phyloP scores from a whole-genome alignment of 2,113 vertebrate species.

The Pseudolaguvia tuberculata region DNA sequence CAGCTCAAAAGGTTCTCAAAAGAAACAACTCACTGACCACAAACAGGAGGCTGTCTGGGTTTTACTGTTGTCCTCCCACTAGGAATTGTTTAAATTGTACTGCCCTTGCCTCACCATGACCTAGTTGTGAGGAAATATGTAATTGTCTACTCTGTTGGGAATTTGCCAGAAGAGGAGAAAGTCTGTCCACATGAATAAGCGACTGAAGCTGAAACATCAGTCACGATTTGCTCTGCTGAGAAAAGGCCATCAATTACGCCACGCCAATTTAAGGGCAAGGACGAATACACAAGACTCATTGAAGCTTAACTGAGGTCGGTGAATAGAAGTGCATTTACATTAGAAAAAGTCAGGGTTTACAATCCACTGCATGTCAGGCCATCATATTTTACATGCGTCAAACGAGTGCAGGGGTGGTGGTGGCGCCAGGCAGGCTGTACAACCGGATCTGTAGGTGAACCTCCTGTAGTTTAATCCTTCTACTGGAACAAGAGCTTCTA shows the following conservation, averaged over 20 bases:
- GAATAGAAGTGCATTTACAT: not conserved
- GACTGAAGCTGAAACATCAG: slow-evolving; percentile 33
- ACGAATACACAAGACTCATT: not conserved
- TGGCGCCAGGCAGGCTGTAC: not conserved
- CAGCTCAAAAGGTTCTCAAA: no score
- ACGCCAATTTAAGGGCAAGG: slow-evolving; percentile 14
- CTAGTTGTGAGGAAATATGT: slow-evolving; percentile 37
- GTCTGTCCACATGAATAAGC: slow-evolving; percentile 13
- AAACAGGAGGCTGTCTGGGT: slow-evolving; percentile 38
- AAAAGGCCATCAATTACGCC: slow-evolving; percentile 17
- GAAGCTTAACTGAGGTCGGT: not conserved
- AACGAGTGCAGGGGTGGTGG: no score
- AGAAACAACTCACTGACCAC: not conserved
- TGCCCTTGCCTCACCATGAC: slow-evolving; percentile 40
- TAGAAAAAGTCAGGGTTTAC: not conserved
- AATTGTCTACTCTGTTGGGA: slow-evolving; percentile 25
- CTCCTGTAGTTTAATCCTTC: not conserved
- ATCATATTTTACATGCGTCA: not conserved
- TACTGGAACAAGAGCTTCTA: not conserved
- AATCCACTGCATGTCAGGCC: not conserved
- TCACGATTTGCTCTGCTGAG: slow-evolving; percentile 18
- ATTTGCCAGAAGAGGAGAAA: slow-evolving; percentile 10
- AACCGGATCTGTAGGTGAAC: not conserved
- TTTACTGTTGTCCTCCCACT: slow-evolving; percentile 35
- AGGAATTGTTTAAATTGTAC: slow-evolving; percentile 36